Evolutionary conservation across 2,113 vertebrate species (phyloP), one percentile per base, ranked within the genome.

Genomic region (Pyrgilauda ruficollis): DNA sequence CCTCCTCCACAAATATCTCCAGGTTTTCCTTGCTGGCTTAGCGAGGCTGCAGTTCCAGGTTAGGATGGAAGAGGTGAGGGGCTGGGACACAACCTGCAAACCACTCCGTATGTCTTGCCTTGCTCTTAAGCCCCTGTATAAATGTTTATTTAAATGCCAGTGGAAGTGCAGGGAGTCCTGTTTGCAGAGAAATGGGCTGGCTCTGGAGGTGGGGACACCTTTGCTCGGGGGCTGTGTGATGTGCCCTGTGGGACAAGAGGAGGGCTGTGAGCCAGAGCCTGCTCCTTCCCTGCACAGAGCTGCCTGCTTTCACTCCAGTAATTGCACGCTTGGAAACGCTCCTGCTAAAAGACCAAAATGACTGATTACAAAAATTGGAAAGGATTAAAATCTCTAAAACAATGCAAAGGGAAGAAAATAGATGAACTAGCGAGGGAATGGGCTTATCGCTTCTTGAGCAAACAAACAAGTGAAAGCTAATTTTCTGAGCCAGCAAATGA

Each of bases 381-480:
- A 94, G 95, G 96, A 94, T 94, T 96, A 91, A 96, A 95, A 96
- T 96, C 90, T 89, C 86, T 76, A 64, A 94, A 96, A 95, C 93
- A 96, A 93, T 87, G 82, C 80, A 78, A 92, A 95, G 83, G 90
- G 80, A 94, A 95, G 93, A 95, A 95, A 97, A 97, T 37, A 90
- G 76, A 85, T 69, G 90, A 94, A 77, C 68, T 35, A 84, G 64
- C 13, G 4, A 92, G 86, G 93, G 80, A 94, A 92, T 27, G 52
- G 89, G 84, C 82, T 96, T 94, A 96, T 91, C 89, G 35, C 74
- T 92, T 91, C 96, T 95, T 94, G 92, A 90, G 94, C 87, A 95
- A 96, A 97, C 92, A 97, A 97, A 94, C 93, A 96, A 96, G 90
- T 76, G 90, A 89, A 95, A 96, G 92, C 92, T 96, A 92, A 95